Evolutionary conservation across 2,113 vertebrate genomes (phyloP), one percentile per base, ranked within the genome.

Genomic region (Lota lota): DNA sequence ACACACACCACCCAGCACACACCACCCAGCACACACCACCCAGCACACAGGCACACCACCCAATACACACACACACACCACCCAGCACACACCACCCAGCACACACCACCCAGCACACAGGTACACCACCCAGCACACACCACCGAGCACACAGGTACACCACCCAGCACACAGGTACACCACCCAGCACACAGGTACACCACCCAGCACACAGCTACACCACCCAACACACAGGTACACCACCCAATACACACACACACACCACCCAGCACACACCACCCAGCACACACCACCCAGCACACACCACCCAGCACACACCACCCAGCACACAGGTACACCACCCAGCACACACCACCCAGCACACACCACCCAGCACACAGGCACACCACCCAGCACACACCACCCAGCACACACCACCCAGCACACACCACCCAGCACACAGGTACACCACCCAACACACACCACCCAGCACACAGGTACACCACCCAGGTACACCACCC

Each of bases 1-100:
- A 22, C n/a, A 60, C 19, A 22, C n/a, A 60, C 19, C n/a, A n/a
- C n/a, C n/a, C n/a, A n/a, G n/a, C n/a, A n/a, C n/a, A n/a, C n/a
- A n/a, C n/a, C n/a, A n/a, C 22, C 74, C 0, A 90, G 92, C 80
- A 94, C 93, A 1, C 86, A 89, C 8, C 22, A 19, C 21, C 21
- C 17, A 19, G 2, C 17, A 22, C 20, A 60, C 28, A 24, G 3
- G 12, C 2, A 59, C 4, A 59, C n/a, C 19, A 5, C 3, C 1
- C 19, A 1, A 19, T n/a, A n/a, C 2, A 61, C 8, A 17, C 14
- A 61, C 21, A 3, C 15, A 61, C 20, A 2, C 6, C 20, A 19
- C 20, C 5, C 12, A 16, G 14, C 8, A 61, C 4, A 61, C 20
- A 22, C 10, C 20, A 22, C 2, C 7, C 12, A 22, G 1, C 6